phyloP scores from a whole-genome alignment of 2,888 invertebrate genomes.

The Drosophila tripunctata region DNA sequence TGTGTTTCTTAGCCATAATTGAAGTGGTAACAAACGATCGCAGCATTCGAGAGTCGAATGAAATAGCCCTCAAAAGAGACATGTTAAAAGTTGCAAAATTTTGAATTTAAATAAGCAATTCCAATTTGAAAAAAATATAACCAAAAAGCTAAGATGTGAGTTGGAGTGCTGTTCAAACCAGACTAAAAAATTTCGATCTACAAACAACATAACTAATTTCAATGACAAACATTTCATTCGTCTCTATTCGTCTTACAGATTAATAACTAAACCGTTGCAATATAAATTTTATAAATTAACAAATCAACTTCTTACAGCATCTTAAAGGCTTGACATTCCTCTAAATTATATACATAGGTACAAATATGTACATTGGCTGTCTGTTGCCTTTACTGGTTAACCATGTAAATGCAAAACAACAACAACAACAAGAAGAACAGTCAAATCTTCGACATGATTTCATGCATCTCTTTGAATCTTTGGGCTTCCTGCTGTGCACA shows the following conservation, averaged over 20 bases:
- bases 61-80: slow-evolving; percentile 14
- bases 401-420: slow-evolving; percentile 65
- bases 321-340: too few species aligned
- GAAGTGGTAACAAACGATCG: neutral
- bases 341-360: too few species aligned
- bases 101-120: neutral
- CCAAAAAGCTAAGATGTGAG: neutral
- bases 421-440: slow-evolving; percentile 13
- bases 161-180: neutral
- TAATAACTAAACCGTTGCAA: too few species aligned
- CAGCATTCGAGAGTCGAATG: neutral
- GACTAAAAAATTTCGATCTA: neutral
- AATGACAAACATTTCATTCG: neutral
- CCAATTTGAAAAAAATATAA: neutral
- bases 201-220: too few species aligned
- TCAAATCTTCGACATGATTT: slow-evolving; percentile 22
- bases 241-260: too few species aligned
- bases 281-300: too few species aligned
- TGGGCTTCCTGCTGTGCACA: slow-evolving; percentile 42
- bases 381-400: slow-evolving; percentile 36
- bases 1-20: slow-evolving; percentile 2
- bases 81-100: slow-evolving; percentile 6
- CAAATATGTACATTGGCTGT: neutral
- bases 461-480: slow-evolving; percentile 49
- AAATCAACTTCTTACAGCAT: too few species aligned